Percentiles rank a stretch among this genome's conserved stretches.
Evolutionary conservation across 1,140 invertebrate genomes (phyloP).

Genomic region (Papilio xuthus): DNA sequence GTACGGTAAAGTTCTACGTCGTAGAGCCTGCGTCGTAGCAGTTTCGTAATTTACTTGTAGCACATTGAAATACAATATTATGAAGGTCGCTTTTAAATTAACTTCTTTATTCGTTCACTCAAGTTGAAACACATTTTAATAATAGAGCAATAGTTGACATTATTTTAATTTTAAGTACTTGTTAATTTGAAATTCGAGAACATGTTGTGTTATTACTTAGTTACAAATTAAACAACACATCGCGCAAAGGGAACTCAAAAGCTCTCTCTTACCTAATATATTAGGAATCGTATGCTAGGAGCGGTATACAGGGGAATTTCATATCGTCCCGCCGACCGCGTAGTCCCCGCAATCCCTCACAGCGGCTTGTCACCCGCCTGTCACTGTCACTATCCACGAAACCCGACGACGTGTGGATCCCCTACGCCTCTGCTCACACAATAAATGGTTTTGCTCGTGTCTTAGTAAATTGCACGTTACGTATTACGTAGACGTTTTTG

Average conservation of each 20-base stretch:
- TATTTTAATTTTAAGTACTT: too few relatives aligned
- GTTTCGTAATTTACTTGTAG: background rate
- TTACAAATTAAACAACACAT: background rate
- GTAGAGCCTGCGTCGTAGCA: background rate
- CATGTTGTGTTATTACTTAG: background rate
- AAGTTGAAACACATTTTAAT: too few relatives aligned
- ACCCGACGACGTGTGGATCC: constrained; percentile 34
- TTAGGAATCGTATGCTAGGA: background rate
- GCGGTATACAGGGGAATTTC: constrained; percentile 24
- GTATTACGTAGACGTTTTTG: constrained; percentile 18
- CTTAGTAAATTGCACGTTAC: constrained; percentile 28
- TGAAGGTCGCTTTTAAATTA: too few relatives aligned
- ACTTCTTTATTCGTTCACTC: too few relatives aligned
- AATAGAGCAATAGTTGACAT: too few relatives aligned
- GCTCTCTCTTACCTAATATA: background rate
- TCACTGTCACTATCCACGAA: constrained; percentile 31
- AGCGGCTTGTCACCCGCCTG: constrained; percentile 35
- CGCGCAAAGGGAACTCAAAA: background rate
- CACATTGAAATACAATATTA: background rate
- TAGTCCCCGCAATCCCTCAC: constrained; percentile 31
- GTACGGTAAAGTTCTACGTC: background rate
- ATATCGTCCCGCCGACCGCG: constrained; percentile 19
- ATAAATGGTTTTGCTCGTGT: constrained; percentile 33
- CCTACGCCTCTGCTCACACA: constrained; percentile 22
- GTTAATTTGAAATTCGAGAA: background rate